Evolutionary conservation across 2,888 invertebrate species (phyloP).

Genomic region (Melanophora roralis): DNA sequence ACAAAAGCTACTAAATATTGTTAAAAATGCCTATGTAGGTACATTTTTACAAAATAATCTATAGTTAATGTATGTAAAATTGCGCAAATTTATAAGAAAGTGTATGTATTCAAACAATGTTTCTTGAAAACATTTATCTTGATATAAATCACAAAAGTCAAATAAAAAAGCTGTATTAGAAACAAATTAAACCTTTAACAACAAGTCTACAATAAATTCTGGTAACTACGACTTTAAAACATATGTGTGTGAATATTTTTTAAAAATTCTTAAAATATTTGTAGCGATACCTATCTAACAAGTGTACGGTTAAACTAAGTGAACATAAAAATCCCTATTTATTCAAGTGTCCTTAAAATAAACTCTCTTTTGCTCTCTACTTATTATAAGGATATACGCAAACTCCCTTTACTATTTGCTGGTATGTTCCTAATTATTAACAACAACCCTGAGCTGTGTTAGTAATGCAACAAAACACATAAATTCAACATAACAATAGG

Average conservation of each 20-base stretch:
- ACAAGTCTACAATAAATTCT: too few species aligned
- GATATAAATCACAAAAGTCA: not conserved
- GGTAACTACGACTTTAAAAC: too few species aligned
- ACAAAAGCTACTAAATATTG: not conserved
- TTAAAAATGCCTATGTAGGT: slow-evolving; percentile 13
- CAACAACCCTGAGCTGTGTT: slow-evolving; percentile 31
- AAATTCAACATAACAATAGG: slow-evolving; percentile 11
- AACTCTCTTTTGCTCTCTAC: not conserved
- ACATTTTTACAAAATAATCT: slow-evolving; percentile 3
- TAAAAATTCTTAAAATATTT: not conserved
- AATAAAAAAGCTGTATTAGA: slow-evolving; percentile 20
- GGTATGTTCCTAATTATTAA: not conserved
- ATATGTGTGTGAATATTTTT: slow-evolving; percentile 20
- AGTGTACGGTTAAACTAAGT: slow-evolving; percentile 19
- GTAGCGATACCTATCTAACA: slow-evolving; percentile 49
- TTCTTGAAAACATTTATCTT: not conserved
- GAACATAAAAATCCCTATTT: slow-evolving; percentile 24
- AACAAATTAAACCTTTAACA: too few species aligned
- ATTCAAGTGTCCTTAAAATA: slow-evolving; percentile 54
- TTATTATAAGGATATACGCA: slow-evolving; percentile 1
- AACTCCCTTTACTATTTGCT: slow-evolving; percentile 33
- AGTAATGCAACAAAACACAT: too few species aligned
- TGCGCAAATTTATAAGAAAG: not conserved
- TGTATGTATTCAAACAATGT: not conserved
- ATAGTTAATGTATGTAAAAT: not conserved